Percentiles rank a stretch among this genome's conserved stretches.
phyloP scores from a whole-genome alignment of 2,888 invertebrate genomes.

The Tolmerus cingulatus region DNA sequence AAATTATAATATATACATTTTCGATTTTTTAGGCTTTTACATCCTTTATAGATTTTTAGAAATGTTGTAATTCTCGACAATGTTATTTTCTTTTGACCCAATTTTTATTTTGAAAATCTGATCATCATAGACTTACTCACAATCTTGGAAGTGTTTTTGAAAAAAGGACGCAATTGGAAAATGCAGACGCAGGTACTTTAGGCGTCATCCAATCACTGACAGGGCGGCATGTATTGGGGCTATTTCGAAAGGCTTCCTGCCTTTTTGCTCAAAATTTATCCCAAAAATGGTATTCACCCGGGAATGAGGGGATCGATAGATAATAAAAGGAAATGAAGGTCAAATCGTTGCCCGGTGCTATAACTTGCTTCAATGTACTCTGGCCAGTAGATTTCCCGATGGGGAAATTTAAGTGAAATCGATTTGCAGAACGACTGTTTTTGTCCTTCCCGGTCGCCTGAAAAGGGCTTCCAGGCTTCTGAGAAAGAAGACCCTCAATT shows the following conservation, averaged over 20 bases:
- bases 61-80: too few species aligned
- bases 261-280: neutral
- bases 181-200: neutral
- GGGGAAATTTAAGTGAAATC: slow-evolving; percentile 9
- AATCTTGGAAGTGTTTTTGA: neutral
- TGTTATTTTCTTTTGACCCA: too few species aligned
- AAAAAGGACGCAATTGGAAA: neutral
- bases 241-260: neutral
- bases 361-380: neutral
- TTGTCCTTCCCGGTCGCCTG: neutral
- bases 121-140: neutral
- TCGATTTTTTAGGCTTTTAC: too few species aligned
- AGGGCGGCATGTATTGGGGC: neutral
- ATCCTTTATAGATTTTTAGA: too few species aligned
- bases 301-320: neutral
- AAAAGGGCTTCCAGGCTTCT: neutral
- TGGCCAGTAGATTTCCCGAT: slow-evolving; percentile 26
- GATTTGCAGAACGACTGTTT: neutral
- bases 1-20: too few species aligned
- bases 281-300: neutral
- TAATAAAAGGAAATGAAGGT: slow-evolving; percentile 15
- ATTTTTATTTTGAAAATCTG: too few species aligned
- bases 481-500: neutral
- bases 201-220: neutral
- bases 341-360: neutral